These are phyloP conservation scores for Caranx melampygus DNA, from an alignment of 2,113 vertebrate genomes.

Conservation along the genomic window DNA sequence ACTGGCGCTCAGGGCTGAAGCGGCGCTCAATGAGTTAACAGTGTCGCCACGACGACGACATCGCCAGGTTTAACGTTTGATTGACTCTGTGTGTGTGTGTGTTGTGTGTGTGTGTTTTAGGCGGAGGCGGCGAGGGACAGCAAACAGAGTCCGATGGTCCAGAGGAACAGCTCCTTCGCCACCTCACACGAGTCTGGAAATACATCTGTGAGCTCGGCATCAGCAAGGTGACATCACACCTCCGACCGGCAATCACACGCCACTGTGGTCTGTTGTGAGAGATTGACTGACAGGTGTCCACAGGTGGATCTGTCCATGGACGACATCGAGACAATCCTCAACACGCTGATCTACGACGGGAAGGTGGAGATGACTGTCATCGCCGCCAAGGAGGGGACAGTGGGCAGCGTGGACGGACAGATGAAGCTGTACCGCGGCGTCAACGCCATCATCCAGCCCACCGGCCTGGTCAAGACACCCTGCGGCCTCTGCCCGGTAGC, in stretches of 20 bases:
- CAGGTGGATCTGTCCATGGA: constrained; percentile 99
- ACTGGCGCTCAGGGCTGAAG: too few species aligned
- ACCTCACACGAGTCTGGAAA: constrained; percentile 99
- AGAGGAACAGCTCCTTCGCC: constrained; percentile 96
- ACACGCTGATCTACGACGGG: constrained; percentile 97
- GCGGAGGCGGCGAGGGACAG: constrained; percentile 91
- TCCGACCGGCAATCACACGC: neutral
- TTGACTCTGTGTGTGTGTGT: neutral
- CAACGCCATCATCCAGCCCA: constrained; percentile 90
- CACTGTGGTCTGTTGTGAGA: neutral
- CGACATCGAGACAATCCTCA: constrained; percentile 98
- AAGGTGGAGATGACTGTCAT: constrained; percentile 99
- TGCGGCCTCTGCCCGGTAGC: constrained; percentile 96
- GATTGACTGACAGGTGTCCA: neutral
- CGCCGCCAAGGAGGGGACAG: constrained; percentile 95
- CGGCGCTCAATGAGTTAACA: too few species aligned
- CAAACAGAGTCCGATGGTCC: constrained; percentile 97
- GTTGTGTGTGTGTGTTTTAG: constrained; percentile 23
- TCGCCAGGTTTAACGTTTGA: too few species aligned
- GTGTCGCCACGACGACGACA: too few species aligned
- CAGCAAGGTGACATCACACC: constrained; percentile 84
- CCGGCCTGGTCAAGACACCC: constrained; percentile 92
- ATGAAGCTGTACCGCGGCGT: constrained; percentile 95
- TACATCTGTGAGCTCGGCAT: constrained; percentile 98
- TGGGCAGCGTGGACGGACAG: constrained; percentile 95